Base-by-base conservation (phyloP, 2,888 invertebrate species). In the Callinectes sapidus region DNA sequence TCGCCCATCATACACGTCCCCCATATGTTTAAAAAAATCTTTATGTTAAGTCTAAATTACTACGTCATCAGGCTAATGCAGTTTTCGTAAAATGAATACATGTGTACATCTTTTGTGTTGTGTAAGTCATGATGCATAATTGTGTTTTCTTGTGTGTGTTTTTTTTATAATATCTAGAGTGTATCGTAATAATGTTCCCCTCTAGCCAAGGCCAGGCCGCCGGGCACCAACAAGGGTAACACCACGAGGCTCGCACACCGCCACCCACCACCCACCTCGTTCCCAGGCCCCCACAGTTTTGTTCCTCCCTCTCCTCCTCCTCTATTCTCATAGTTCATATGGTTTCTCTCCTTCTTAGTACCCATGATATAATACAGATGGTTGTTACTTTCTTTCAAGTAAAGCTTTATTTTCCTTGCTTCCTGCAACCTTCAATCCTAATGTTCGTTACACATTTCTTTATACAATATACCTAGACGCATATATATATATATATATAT, bases 401-500 rank as follows among this genome's bases (percentile, higher is more conserved):
- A 35, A 32, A 81, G 81, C 81, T 81, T 71, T 81, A 81, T 35
- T 81, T 77, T 81, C 81, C 16, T 81, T 81, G 81, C 81, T 32
- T 81, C 32, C 35, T 81, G 81, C 81, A 81, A 81, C 81, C 81
- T 35, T 71, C 81, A 32, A 1, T 81, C 81, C 81, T 81, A 81
- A 32, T 81, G 16, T 81, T 81, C 81, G 14, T 81, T 81, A 16
- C 35, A 81, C 32, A 35, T 81, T 35, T 10, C 14, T 81, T 35
- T 81, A 81, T 81, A 32, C 23, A 81, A 88, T 88, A 91, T 91
- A 91, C 66, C 87, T 91, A 91, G 87, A 88, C 54, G 89, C 89
- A 89, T 81, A 92, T 92, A 89, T 92, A 92, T 89, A 92, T 91
- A 66, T 66, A 81, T 81, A 89, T 48, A 81, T 89, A 92, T 92